Evolutionary conservation across 2,888 invertebrate species (phyloP), one percentile per base, ranked within the genome.

Genomic region (Apamea monoglypha): DNA sequence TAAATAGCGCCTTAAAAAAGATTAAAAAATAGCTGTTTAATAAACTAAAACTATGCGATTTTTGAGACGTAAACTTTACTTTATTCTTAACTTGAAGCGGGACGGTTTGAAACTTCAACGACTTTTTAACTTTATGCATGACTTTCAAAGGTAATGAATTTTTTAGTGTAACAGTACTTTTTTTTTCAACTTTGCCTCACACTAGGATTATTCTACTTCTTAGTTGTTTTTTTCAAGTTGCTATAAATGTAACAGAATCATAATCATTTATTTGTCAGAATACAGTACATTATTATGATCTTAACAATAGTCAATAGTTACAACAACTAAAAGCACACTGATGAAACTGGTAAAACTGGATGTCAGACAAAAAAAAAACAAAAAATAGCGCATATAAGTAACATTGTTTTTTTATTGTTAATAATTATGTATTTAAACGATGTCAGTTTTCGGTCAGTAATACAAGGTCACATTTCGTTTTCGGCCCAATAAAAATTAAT

Each of bases 71-170:
- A 21, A 56, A 56, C 53, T n/a, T 61, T 32, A 32, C 21, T 59
- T 44, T 32, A 53, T 44, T 50, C 40, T 32, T 32, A 63, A 64
- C 61, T 82, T 12, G 21, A 44, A 44, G n/a, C n/a, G 40, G 21
- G 74, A 74, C 50, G 16, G 61, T 40, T 78, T 44, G 50, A 50
- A 63, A 78, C 70, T 80, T 47, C 68, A 59, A 59, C 69, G 25
- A 78, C 56, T 70, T 70, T 61, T 69, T 50, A 78, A 81, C 63
- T 79, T 74, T 63, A 44, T 73, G 50, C 61, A 82, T 63, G 61
- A 73, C 61, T 74, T 74, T 74, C 44, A 50, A 61, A 50, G 21
- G 5, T 74, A 32, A 72, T 78, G n/a, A 61, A 2, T 79, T 79
- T 78, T 61, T 61, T 59, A 32, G 50, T 4, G 32, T 21, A 16